Evolutionary conservation across 2,113 vertebrate genomes (phyloP).

Genomic region (Lipophrys pholis): DNA sequence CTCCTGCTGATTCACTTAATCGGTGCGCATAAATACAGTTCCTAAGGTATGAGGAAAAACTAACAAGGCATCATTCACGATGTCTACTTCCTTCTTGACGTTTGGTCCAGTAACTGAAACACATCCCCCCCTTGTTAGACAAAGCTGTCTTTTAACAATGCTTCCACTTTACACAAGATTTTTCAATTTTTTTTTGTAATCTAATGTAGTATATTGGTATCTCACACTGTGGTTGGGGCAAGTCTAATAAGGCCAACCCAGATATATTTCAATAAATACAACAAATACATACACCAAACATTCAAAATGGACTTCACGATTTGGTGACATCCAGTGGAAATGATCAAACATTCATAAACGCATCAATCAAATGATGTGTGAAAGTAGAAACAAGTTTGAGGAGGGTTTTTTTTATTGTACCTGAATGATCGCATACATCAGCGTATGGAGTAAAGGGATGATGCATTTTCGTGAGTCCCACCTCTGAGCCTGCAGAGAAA

Average conservation of each 20-base stretch:
- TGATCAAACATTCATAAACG: neutral
- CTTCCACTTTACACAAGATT: no score
- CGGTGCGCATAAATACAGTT: neutral
- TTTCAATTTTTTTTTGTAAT: neutral
- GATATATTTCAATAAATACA: neutral
- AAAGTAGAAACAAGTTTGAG: neutral
- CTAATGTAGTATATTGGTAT: no score
- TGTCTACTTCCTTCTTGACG: slow-evolving; percentile 20
- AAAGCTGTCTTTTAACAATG: no score
- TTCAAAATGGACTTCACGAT: neutral
- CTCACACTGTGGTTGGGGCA: no score
- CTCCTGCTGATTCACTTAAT: no score
- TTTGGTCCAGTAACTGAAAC: neutral
- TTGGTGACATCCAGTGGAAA: neutral
- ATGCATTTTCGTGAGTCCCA: slow-evolving; percentile 85
- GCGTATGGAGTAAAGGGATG: slow-evolving; percentile 92
- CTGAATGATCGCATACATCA: slow-evolving; percentile 93
- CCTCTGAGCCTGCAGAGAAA: slow-evolving; percentile 85
- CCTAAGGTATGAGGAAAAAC: neutral
- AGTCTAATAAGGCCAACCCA: neutral
- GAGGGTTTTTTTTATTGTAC: slow-evolving; percentile 43
- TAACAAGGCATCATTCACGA: neutral
- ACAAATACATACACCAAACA: neutral
- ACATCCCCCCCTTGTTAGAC: no score
- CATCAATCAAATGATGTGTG: neutral